Base-by-base conservation (phyloP, 2,113 vertebrate genomes). In the Proterorhinus semilunaris region DNA sequence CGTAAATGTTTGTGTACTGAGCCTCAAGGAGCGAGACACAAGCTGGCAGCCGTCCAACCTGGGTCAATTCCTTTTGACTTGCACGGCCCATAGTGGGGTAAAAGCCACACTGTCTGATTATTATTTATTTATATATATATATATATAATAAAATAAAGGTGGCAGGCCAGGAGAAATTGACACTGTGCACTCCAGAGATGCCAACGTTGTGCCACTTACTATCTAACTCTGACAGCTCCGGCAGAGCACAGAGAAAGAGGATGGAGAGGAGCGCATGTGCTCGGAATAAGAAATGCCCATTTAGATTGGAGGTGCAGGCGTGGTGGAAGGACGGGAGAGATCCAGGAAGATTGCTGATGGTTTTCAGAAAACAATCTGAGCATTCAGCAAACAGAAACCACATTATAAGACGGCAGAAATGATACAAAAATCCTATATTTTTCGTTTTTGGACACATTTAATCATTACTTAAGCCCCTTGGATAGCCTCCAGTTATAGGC, bases 191-290 rank as follows among this genome's bases (percentile, higher is more conserved):
- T 77, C 75, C 80, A 71, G 76, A 69, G 79, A 88, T 78, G 80
- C 85, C 87, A 90, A 70, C 54, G 71, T 81, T 76, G 78, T 66
- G 87, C 80, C 88, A 86, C 75, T 77, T 78, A 87, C 79, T 90
- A 82, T 75, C 63, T 44, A 67, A 76, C 72, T 79, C 76, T 91
- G 88, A 91, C 82, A 88, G 85, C 82, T 86, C 84, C 54, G 70
- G 65, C 78, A 81, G 78, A 62, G 76, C 17, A 71, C 64, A 71
- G 74, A 80, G 57, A 75, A 63, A 44, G 51, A 62, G 6, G 36
- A 58, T 58, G 55, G 55, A 58, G 27, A 58, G 55, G 6, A 27
- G 53, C 11, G 65, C 69, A 47, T 79, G 86, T 84, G 74, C 58
- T 8, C 58, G 58, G 79, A 85, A 82, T 76, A 65, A 65, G 53